These are phyloP conservation scores for Yponomeuta plumbellus DNA, from an alignment of 2,888 invertebrate genomes.

Conservation along the genomic window DNA sequence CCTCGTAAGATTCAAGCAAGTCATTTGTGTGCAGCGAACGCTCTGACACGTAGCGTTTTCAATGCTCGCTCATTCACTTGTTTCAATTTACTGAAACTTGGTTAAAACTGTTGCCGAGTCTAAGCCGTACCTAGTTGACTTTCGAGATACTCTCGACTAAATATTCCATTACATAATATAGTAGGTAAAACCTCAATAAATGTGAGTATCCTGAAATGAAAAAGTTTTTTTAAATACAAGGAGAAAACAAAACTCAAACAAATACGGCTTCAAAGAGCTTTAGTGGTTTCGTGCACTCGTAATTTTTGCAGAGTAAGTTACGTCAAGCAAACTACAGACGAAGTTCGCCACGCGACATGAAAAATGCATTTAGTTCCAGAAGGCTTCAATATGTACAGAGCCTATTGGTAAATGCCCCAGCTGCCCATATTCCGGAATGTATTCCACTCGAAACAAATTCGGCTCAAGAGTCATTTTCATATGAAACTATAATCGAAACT, in stretches of 20 bases:
- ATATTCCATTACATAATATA: too few relatives aligned
- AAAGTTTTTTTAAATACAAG: not conserved
- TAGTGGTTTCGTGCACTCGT: not conserved
- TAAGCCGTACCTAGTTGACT: not conserved
- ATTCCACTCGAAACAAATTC: not conserved
- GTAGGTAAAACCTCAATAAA: not conserved
- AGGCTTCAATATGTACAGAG: conserved; percentile 30
- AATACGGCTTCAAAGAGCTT: conserved; percentile 2
- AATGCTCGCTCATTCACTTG: conserved; percentile 2
- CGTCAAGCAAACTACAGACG: conserved; percentile 35
- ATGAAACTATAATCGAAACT: not conserved
- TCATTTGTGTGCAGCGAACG: not conserved
- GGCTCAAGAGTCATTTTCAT: not conserved
- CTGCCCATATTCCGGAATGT: not conserved
- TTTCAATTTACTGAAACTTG: not conserved
- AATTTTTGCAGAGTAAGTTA: not conserved
- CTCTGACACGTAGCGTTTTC: not conserved
- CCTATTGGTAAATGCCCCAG: conserved; percentile 27
- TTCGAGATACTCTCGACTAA: not conserved
- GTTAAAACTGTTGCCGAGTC: not conserved
- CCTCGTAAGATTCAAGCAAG: not conserved
- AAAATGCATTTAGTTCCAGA: conserved; percentile 65
- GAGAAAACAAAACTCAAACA: not conserved
- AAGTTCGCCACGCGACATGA: conserved; percentile 65
- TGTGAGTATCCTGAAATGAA: not conserved